Evolutionary conservation across 2,113 vertebrate species (phyloP).

Genomic region (Tachycineta bicolor): DNA sequence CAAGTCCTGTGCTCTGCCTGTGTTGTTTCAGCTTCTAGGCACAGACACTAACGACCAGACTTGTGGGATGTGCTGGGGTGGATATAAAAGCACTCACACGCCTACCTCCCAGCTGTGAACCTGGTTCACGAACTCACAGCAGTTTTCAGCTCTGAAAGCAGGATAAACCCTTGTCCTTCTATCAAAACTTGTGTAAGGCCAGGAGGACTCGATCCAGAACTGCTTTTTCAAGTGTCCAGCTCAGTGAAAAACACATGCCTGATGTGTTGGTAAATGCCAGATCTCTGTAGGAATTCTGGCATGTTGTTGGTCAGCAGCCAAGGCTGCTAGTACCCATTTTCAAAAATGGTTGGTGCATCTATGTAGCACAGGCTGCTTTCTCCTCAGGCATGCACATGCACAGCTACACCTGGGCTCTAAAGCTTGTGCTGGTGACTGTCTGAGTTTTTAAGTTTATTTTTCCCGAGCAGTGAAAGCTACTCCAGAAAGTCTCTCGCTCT

Average conservation of each 20-base stretch:
- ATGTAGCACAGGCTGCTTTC: neutral
- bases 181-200: neutral
- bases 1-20: neutral
- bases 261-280: neutral
- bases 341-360: neutral
- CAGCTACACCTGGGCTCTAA: neutral
- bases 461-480: slow-evolving; percentile 48
- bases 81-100: neutral
- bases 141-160: neutral
- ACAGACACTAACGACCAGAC: neutral
- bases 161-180: neutral
- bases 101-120: neutral
- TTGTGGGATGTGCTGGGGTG: neutral
- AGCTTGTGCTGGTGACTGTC: neutral
- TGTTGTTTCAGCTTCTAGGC: neutral
- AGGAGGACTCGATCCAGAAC: neutral
- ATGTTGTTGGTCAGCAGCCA: neutral
- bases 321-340: neutral
- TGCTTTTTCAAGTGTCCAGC: neutral
- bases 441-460: neutral
- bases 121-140: neutral
- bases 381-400: rapidly evolving
- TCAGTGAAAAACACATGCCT: neutral
- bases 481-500: slow-evolving; percentile 59
- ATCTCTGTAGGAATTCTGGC: neutral